Conservation (phyloP, 1,140 invertebrate genomes). For the Leptestheria dahalacensis region DNA sequence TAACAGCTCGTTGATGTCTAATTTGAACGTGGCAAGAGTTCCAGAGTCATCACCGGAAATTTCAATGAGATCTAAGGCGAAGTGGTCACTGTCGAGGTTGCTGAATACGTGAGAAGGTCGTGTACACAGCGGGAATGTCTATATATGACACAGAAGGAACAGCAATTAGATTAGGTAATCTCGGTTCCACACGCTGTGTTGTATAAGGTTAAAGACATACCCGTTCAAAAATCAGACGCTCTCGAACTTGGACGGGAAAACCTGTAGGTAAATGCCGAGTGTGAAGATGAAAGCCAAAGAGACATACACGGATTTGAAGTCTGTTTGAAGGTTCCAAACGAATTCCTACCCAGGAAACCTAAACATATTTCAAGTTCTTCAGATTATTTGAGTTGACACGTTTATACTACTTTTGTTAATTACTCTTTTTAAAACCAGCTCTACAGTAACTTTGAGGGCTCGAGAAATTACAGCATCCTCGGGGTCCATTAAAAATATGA, state of each 20-base stretch:
- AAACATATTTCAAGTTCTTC: too few relatives aligned
- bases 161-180: too few relatives aligned
- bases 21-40: background rate
- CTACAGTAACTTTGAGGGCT: too few relatives aligned
- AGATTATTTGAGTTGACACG: too few relatives aligned
- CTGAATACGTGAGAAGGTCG: background rate
- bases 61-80: background rate
- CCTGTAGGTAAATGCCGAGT: background rate
- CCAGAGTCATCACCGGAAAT: background rate
- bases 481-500: too few relatives aligned
- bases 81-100: background rate
- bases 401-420: too few relatives aligned
- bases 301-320: background rate
- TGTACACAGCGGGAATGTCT: background rate
- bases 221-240: background rate
- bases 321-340: background rate
- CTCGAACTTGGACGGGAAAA: background rate
- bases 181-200: too few relatives aligned
- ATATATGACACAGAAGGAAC: background rate
- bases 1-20: background rate
- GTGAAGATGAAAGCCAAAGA: background rate
- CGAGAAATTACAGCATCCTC: too few relatives aligned
- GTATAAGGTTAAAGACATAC: too few relatives aligned
- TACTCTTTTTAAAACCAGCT: too few relatives aligned
- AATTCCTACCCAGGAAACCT: background rate